phyloP scores from a whole-genome alignment of 2,888 invertebrate genomes.

The Scrobipalpa costella region DNA sequence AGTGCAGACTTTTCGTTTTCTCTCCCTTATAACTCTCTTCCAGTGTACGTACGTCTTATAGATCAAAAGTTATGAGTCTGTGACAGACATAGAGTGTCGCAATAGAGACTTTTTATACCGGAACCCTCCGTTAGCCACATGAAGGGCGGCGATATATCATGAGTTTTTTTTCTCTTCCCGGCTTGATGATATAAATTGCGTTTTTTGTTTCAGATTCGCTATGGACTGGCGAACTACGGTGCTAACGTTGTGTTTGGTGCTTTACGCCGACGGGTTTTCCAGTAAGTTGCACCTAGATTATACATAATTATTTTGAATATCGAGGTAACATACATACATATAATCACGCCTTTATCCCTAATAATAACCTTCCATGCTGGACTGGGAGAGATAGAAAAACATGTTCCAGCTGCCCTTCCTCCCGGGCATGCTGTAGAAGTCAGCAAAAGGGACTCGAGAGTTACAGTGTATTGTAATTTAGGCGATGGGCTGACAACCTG shows the following conservation, averaged over 20 bases:
- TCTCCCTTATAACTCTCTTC: conserved; percentile 15
- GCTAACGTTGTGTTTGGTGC: conserved; percentile 56
- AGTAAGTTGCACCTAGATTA: conserved; percentile 59
- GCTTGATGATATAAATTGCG: conserved; percentile 27
- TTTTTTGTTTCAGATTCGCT: conserved; percentile 57
- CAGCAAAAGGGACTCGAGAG: too few species aligned
- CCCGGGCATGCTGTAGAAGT: too few species aligned
- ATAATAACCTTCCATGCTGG: too few species aligned
- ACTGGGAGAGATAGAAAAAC: too few species aligned
- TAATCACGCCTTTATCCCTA: too few species aligned
- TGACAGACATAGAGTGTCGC: conserved; percentile 30
- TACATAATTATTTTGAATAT: not conserved
- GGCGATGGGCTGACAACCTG: too few species aligned
- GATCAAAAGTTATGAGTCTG: conserved; percentile 31
- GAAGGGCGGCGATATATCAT: conserved; percentile 26
- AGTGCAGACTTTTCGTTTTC: conserved; percentile 15
- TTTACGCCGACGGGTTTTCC: conserved; percentile 70
- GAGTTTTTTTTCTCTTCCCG: conserved; percentile 24
- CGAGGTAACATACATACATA: too few species aligned
- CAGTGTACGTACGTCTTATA: conserved; percentile 27
- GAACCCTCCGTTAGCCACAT: conserved; percentile 23
- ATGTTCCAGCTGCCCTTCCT: too few species aligned
- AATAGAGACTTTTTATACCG: conserved; percentile 29
- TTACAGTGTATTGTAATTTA: too few species aligned
- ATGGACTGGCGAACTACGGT: conserved; percentile 72